These are phyloP conservation scores for Nasonia oneida DNA, from an alignment of 2,888 invertebrate species.

Conservation along the genomic window DNA sequence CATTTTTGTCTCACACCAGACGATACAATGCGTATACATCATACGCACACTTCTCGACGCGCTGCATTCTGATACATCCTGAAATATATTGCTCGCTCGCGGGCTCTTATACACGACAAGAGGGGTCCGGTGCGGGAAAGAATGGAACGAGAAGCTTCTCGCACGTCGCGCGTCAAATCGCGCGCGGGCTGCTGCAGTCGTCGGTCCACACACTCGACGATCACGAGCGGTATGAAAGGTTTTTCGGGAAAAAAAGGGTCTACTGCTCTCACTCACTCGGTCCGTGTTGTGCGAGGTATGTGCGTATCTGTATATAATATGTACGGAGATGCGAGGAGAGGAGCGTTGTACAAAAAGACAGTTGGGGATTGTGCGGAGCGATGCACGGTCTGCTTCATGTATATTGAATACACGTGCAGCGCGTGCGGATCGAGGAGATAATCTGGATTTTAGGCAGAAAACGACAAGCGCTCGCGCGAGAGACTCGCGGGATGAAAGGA, in stretches of 20 bases:
- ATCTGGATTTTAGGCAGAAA: conserved; percentile 54
- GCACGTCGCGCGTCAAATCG: conserved; percentile 45
- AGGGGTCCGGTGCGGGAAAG: background rate
- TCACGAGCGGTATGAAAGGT: conserved; percentile 26
- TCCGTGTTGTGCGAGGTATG: background rate
- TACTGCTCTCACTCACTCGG: background rate
- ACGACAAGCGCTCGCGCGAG: conserved; percentile 24
- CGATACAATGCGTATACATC: background rate
- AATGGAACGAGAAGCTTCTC: conserved; percentile 39
- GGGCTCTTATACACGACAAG: background rate
- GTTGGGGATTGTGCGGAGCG: conserved; percentile 31
- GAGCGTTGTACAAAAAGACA: conserved; percentile 19
- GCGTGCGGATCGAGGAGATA: conserved; percentile 29
- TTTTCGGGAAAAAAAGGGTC: conserved; percentile 20
- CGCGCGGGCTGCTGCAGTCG: background rate
- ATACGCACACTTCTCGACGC: background rate
- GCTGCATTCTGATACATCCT: conserved; percentile 31
- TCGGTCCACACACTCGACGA: conserved; percentile 8
- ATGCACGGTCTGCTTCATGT: background rate
- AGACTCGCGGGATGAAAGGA: background rate
- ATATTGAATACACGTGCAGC: too few species aligned
- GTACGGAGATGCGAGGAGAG: conserved; percentile 24
- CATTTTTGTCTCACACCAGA: conserved; percentile 29
- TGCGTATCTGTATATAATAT: background rate
- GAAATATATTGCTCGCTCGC: conserved; percentile 9